Evolutionary conservation across 1,140 invertebrate genomes (phyloP).

Genomic region (Amphibalanus amphitrite): DNA sequence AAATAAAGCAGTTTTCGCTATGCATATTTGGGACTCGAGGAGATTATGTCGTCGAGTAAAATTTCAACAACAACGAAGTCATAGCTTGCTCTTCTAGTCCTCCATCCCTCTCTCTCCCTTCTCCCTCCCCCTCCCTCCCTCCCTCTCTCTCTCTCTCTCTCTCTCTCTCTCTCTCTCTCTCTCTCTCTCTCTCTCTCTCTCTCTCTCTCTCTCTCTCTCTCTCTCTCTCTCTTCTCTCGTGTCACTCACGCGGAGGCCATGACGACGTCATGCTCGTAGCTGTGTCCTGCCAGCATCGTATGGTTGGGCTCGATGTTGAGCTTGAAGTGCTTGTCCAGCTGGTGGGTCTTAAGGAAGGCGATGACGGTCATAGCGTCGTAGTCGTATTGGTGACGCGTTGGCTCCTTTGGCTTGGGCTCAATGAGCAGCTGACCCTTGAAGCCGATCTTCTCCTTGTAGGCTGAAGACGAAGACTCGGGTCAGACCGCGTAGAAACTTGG

Average conservation of each 20-base stretch:
- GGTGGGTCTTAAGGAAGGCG: slow-evolving; percentile 41
- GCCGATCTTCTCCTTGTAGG: slow-evolving; percentile 43
- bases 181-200: too few species aligned
- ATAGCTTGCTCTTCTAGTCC: too few species aligned
- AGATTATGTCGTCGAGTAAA: too few species aligned
- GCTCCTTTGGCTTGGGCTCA: slow-evolving; percentile 33
- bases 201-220: too few species aligned
- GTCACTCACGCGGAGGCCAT: slow-evolving; percentile 31
- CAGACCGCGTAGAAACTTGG: too few species aligned
- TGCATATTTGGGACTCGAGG: too few species aligned
- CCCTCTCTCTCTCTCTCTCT: too few species aligned
- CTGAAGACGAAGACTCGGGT: slow-evolving; percentile 19
- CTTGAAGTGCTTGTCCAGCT: slow-evolving; percentile 41
- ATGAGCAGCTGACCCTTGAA: slow-evolving; percentile 43
- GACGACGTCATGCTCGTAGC: slow-evolving; percentile 30
- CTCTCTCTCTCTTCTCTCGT: background rate
- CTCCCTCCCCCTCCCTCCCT: too few species aligned
- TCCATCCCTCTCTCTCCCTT: too few species aligned
- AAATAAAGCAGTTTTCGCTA: too few species aligned
- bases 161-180: too few species aligned
- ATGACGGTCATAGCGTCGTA: slow-evolving; percentile 44
- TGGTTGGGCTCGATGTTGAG: slow-evolving; percentile 41
- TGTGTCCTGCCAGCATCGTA: slow-evolving; percentile 31
- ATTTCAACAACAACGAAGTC: too few species aligned
- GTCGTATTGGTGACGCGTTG: slow-evolving; percentile 36